Evolutionary conservation across 2,113 vertebrate genomes (phyloP), one percentile per base, ranked within the genome.

Genomic region (Psophia crepitans): DNA sequence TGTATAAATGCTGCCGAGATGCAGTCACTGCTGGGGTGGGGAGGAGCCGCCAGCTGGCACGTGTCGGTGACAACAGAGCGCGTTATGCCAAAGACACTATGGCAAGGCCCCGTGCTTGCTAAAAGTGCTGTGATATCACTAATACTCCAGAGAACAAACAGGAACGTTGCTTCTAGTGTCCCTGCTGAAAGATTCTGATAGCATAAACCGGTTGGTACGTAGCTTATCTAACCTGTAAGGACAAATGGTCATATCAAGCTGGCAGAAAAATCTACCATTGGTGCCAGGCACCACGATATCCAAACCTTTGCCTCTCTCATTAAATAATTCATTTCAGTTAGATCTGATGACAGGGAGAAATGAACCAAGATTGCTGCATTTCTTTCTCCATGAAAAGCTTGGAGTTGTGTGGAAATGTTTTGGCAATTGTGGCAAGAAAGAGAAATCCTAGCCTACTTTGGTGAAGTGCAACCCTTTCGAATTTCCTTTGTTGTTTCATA

Each of bases 1-100:
- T 41, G 60, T 44, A 33, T 44, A 75, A 93, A 84, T 22, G 93
- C 76, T 92, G 85, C 58, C 19, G 78, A 95, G 74, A 70, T 9
- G 43, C 71, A 90, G 87, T 69, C 87, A 21, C 70, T 93, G 91
- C 95, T 91, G 87, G 96, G 85, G 63, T 76, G 87, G 81, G 75
- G 43, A 90, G 84, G 46, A 76, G 90, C 49, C 94, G 93, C 95
- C 97, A 95, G 95, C 95, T 97, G 95, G 96, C 88, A 71, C 1
- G 4, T 77, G 86, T 5, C 4, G 12, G 79, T 71, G 90, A 86
- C 94, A 96, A 89, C 95, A 95, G 94, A 84, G 79, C 3, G 2
- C 0, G 1, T 26, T 19, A 5, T 88, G 96, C 93, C 87, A 94
- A 21, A 79, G 89, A 49, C 49, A 32, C 81, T 3, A 28, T 73